Evolutionary conservation across 2,113 vertebrate species (phyloP), one percentile per base, ranked within the genome.

Genomic region (Bubo scandiacus): DNA sequence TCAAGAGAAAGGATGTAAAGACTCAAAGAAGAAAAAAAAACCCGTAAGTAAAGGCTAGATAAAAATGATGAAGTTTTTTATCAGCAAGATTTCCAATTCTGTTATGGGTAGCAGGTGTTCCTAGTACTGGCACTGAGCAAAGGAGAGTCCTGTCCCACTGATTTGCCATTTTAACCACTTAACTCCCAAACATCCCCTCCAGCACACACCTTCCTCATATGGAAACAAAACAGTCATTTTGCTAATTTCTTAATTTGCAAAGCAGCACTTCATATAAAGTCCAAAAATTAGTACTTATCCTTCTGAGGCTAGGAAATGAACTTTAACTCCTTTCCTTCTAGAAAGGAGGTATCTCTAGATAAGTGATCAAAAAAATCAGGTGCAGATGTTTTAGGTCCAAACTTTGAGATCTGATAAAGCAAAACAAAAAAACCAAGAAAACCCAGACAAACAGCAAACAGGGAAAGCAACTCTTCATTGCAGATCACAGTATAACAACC

Each of bases 81-180:
- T n/a, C 81, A 47, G 40, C 26, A 72, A 65, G 29, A 32, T 32
- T 75, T 91, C 57, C 1, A 5, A 27, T 62, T 67, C 61, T 55
- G 32, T 42, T 29, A 21, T 0, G 0, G 22, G 38, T 4, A 59
- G 71, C 16, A 67, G 52, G 10, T 17, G 6, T 59, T 45, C 15
- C 38, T 52, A 63, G 52, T 27, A 26, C 9, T 51, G 34, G 25
- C 25, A 40, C n/a, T 17, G 17, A 59, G 32, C 30, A 66, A 65
- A 63, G 58, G 11, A 72, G 19, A 82, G 15, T 25, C 17, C 32
- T 61, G 49, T 34, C 30, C 54, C 85, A 68, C 15, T 8, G 13
- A 47, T 72, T 9, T 63, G 11, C 15, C 54, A 72, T 55, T 89
- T 94, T 34, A 57, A 42, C 17, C 38, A 59, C 43, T 47, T 72